Base-by-base conservation (phyloP, 2,797 vertebrate genomes). In the Serranus cabrilla region DNA sequence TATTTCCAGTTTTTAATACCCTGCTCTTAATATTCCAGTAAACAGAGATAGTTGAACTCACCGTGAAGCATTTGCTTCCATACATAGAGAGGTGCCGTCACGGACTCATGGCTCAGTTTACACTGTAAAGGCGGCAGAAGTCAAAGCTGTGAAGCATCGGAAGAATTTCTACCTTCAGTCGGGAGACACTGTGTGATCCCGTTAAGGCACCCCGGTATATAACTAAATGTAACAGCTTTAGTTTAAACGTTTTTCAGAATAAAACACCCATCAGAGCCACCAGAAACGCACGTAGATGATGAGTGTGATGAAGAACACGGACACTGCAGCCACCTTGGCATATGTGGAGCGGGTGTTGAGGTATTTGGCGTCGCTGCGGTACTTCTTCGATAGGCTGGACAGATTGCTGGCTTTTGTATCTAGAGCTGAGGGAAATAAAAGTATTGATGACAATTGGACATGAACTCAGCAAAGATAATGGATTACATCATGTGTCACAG, bases 331-430 rank as follows among this genome's bases (percentile, higher is more conserved):
- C 58, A 98, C 93, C 71, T 98, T 98, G 63, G 97, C 97, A 0
- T 98, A 98, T 0, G 96, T 96, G 83, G 97, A 98, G 42, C 97
- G 96, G 82, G 96, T 97, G 93, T 99, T 98, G 86, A 99, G 95
- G 75, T 98, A 98, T 76, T 97, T 98, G 0, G 97, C 97, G 0
- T 99, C 96, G 57, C 96, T 96, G 76, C 96, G 95, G 91, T 99
- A 98, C 88, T 98, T 99, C 94, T 98, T 97, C 2, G 98, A 98
- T 83, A 97, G 89, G 86, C 89, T 95, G 82, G 96, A 95, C 84
- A 99, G 91, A 83, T 97, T 97, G 93, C 95, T 97, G 89, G 97
- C 97, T 93, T 98, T 99, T 56, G 96, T 96, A 92, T 98, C 96
- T 2, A 99, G 92, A 82, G 96, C 97, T 98, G 92, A 70, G 80